phyloP scores from a whole-genome alignment of 2,888 invertebrate species.

The Luperina testacea region DNA sequence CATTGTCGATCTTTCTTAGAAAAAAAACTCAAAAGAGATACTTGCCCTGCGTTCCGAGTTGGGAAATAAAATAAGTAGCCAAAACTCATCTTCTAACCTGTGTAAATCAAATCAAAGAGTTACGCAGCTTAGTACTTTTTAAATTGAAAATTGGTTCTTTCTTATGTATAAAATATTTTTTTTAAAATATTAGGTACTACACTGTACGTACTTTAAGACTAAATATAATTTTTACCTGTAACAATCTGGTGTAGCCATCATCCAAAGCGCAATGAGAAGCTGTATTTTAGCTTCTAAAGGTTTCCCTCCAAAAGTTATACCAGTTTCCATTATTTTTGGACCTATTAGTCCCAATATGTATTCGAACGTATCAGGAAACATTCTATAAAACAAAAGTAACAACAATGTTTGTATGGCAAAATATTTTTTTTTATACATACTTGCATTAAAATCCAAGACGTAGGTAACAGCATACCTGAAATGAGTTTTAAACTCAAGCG shows the following conservation, averaged over 20 bases:
- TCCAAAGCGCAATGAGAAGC: conserved; percentile 6
- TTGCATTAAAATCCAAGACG: conserved; percentile 1
- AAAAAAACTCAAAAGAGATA: too few species aligned
- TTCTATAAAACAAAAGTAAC: conserved; percentile 2
- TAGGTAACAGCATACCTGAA: conserved; percentile 10
- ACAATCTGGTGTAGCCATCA: conserved; percentile 17
- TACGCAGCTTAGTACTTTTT: too few species aligned
- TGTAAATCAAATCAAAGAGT: too few species aligned
- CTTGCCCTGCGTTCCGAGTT: too few species aligned
- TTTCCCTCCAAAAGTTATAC: conserved; percentile 1
- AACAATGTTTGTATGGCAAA: neutral
- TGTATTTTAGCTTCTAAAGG: conserved; percentile 4
- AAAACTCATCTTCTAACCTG: neutral
- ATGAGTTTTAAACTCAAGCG: neutral
- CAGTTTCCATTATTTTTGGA: conserved; percentile 10
- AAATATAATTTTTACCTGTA: conserved; percentile 5
- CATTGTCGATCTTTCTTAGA: too few species aligned
- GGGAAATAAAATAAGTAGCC: too few species aligned
- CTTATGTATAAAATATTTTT: too few species aligned
- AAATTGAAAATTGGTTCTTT: too few species aligned
- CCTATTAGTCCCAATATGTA: conserved; percentile 1
- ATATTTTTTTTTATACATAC: neutral
- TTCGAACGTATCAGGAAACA: conserved; percentile 1
- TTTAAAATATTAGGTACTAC: too few species aligned
- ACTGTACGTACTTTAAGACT: neutral